These are phyloP conservation scores for Zygothrica quintamaculata DNA, from an alignment of 2,888 invertebrate genomes.

Conservation along the genomic window DNA sequence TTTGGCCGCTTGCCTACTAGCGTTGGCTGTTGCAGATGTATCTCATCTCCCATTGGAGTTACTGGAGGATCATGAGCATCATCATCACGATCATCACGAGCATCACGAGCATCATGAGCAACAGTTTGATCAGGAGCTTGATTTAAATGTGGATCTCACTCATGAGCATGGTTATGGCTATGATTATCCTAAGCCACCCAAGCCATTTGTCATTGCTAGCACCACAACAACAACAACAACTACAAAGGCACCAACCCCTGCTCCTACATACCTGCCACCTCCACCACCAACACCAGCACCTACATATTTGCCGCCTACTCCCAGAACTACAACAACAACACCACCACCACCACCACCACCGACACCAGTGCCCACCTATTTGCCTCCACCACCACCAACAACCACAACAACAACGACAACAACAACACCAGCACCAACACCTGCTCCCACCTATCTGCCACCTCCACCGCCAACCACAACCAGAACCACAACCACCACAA, in stretches of 20 bases:
- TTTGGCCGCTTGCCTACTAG: conserved; percentile 56
- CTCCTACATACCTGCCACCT: conserved; percentile 63
- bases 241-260: conserved; percentile 55
- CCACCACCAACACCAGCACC: conserved; percentile 48
- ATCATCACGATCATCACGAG: conserved; percentile 13
- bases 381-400: conserved; percentile 36
- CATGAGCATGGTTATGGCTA: conserved; percentile 76
- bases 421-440: conserved; percentile 46
- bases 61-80: conserved; percentile 24
- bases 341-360: conserved; percentile 35
- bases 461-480: conserved; percentile 53
- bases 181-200: conserved; percentile 68
- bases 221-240: conserved; percentile 36
- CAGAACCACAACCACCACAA: conserved; percentile 42
- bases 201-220: conserved; percentile 61
- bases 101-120: conserved; percentile 11
- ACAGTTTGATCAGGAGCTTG: too few species aligned
- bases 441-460: conserved; percentile 58
- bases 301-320: conserved; percentile 50
- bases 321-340: conserved; percentile 28
- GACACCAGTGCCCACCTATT: conserved; percentile 30
- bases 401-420: conserved; percentile 39
- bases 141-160: too few species aligned
- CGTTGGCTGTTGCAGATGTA: conserved; percentile 69
- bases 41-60: conserved; percentile 67